phyloP scores from a whole-genome alignment of 2,113 vertebrate genomes.

The Anguilla rostrata region DNA sequence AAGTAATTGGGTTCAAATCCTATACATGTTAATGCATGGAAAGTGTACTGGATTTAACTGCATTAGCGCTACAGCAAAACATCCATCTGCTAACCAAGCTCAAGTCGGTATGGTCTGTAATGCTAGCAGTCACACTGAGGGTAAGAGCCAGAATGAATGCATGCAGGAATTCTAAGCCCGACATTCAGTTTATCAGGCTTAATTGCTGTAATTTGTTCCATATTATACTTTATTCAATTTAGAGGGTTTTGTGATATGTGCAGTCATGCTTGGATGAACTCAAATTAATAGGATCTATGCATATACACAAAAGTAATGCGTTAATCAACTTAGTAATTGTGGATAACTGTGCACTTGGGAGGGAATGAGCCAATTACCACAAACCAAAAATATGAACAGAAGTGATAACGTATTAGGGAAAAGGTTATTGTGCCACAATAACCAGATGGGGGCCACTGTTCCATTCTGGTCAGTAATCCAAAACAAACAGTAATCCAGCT shows the following conservation, averaged over 20 bases:
- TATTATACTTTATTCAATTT: constrained; percentile 37
- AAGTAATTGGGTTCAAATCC: neutral
- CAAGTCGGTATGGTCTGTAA: neutral
- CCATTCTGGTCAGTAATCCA: neutral
- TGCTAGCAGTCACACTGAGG: neutral
- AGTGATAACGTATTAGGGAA: neutral
- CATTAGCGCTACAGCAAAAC: neutral
- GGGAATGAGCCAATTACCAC: neutral
- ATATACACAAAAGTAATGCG: constrained; percentile 23
- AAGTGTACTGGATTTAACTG: neutral
- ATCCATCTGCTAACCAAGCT: neutral
- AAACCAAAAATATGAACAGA: neutral
- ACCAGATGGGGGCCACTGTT: neutral
- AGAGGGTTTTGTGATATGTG: constrained; percentile 23
- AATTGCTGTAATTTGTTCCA: constrained; percentile 34
- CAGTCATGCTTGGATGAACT: constrained; percentile 28
- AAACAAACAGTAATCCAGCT: neutral
- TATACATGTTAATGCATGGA: neutral
- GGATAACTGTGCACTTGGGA: neutral
- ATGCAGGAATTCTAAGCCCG: constrained; percentile 12
- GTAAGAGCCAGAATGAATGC: neutral
- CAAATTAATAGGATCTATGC: constrained; percentile 26
- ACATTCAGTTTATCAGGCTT: constrained; percentile 7
- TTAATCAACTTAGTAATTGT: constrained; percentile 21
- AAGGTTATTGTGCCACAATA: neutral